These are phyloP conservation scores for Lasioglossum vierecki DNA, from an alignment of 2,888 invertebrate genomes.

Conservation along the genomic window DNA sequence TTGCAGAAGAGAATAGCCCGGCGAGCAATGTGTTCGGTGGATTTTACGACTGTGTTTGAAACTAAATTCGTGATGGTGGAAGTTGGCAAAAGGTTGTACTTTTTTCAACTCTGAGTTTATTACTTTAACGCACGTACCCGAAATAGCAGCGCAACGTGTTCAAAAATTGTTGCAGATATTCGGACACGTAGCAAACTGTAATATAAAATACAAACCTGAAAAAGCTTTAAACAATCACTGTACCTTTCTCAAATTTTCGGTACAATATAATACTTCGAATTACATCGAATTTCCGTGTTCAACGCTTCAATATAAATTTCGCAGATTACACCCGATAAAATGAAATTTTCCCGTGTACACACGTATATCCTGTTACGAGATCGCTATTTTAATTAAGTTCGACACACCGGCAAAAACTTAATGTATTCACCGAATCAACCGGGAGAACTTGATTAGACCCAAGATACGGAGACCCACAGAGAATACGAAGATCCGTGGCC, in stretches of 20 bases:
- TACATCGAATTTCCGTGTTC: background rate
- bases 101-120: background rate
- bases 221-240: background rate
- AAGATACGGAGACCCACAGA: background rate
- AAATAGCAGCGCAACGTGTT: background rate
- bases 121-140: background rate
- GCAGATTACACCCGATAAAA: background rate
- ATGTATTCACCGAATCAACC: constrained; percentile 1
- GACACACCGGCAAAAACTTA: background rate
- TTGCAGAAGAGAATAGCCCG: background rate
- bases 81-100: constrained; percentile 5
- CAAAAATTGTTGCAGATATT: background rate
- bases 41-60: constrained; percentile 1
- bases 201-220: background rate
- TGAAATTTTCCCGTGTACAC: background rate
- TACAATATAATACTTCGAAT: background rate
- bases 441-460: background rate
- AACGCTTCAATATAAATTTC: background rate
- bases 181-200: background rate
- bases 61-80: background rate
- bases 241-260: background rate
- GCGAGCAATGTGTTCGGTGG: background rate
- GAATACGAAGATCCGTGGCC: background rate
- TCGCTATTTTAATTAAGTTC: background rate
- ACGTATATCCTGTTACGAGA: background rate